These are phyloP conservation scores for Ganaspis sp. DNA, from an alignment of 1,140 invertebrate genomes.

Conservation along the genomic window DNA sequence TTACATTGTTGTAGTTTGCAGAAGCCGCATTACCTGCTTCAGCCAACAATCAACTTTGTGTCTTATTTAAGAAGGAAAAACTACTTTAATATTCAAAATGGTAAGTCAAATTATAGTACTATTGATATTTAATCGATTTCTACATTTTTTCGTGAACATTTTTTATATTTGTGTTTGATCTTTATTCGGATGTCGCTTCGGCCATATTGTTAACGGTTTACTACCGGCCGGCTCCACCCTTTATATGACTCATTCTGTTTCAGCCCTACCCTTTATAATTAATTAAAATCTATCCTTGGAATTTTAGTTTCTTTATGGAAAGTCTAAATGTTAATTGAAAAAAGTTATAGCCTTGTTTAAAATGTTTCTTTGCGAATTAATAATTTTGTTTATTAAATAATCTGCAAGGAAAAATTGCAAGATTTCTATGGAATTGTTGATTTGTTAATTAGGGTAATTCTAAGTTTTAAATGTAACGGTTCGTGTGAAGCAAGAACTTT, in stretches of 20 bases:
- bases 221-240: slow-evolving; percentile 40
- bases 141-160: not conserved
- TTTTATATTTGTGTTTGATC: not conserved
- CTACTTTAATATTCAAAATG: slow-evolving; percentile 36
- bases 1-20: slow-evolving; percentile 33
- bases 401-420: too few relatives aligned
- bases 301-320: not conserved
- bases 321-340: too few relatives aligned
- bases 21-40: slow-evolving; percentile 44
- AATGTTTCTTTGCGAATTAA: too few relatives aligned
- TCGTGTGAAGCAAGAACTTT: too few relatives aligned
- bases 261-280: not conserved
- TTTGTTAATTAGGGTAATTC: too few relatives aligned
- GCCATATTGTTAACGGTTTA: slow-evolving; percentile 37
- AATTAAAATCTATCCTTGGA: not conserved
- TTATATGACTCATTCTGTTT: slow-evolving; percentile 8
- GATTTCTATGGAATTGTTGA: too few relatives aligned
- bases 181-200: not conserved
- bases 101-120: slow-evolving; percentile 13
- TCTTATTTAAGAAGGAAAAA: slow-evolving; percentile 29
- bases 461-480: too few relatives aligned
- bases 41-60: slow-evolving; percentile 34
- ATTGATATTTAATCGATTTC: not conserved
- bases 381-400: too few relatives aligned
- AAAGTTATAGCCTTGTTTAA: too few relatives aligned